Percentiles rank a stretch among this genome's conserved stretches.
These are phyloP conservation scores for Philopotamus ludificatus DNA, from an alignment of 1,140 invertebrate genomes.

Conservation along the genomic window DNA sequence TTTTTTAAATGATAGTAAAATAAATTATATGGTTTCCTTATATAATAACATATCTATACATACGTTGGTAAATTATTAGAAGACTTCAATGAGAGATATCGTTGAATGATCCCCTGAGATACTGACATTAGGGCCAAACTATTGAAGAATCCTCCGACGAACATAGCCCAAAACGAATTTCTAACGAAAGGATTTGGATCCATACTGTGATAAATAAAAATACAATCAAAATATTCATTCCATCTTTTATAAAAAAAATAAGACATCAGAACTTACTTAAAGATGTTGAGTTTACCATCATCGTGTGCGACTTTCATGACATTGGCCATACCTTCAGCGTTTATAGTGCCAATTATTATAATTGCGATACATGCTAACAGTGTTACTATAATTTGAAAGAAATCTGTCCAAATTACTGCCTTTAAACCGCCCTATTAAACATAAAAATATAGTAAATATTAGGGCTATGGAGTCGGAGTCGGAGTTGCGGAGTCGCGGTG, in stretches of 20 bases:
- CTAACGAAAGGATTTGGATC: slow-evolving; percentile 66
- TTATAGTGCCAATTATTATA: slow-evolving; percentile 63
- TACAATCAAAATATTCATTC: no score
- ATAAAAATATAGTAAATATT: no score
- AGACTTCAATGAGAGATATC: slow-evolving; percentile 60
- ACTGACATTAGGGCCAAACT: slow-evolving; percentile 54
- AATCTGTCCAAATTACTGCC: slow-evolving; percentile 87
- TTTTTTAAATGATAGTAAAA: no score
- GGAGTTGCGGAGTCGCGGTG: no score
- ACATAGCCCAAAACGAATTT: slow-evolving; percentile 71
- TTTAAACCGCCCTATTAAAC: slow-evolving; percentile 76
- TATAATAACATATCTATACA: no score
- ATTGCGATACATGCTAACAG: slow-evolving; percentile 69
- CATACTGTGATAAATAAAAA: no score
- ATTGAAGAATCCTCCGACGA: slow-evolving; percentile 68
- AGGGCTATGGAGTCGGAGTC: no score
- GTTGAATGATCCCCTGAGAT: slow-evolving; percentile 62
- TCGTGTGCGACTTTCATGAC: slow-evolving; percentile 61
- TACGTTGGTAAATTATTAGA: no score
- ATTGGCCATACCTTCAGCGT: slow-evolving; percentile 63
- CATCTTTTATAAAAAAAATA: neutral
- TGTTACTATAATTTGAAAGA: slow-evolving; percentile 80
- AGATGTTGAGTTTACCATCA: slow-evolving; percentile 57
- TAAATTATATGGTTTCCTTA: no score
- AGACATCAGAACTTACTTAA: no score